Percentiles rank a stretch among this genome's conserved stretches.
These are phyloP conservation scores for Albula goreensis DNA, from an alignment of 2,113 vertebrate species.

Conservation along the genomic window DNA sequence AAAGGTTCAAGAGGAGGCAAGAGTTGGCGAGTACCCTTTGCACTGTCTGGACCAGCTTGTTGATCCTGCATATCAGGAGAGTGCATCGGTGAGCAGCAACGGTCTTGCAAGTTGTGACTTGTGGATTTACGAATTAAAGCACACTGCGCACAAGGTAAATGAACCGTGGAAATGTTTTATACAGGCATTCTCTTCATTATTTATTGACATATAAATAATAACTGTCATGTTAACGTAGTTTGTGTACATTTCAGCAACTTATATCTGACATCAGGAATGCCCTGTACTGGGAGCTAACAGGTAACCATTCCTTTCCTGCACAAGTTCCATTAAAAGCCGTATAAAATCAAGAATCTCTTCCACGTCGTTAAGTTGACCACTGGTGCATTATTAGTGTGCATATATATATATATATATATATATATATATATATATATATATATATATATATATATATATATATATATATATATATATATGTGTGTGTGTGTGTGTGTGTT, in stretches of 20 bases:
- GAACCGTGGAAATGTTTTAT: no score
- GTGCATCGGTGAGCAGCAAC: background rate
- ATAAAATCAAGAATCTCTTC: no score
- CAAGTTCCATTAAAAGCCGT: background rate
- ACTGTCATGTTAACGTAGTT: background rate
- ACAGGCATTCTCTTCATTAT: no score
- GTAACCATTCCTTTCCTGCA: slow-evolving; percentile 13
- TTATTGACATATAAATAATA: no score
- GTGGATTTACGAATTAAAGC: slow-evolving; percentile 33
- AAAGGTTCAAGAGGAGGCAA: slow-evolving; percentile 18
- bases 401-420: no score
- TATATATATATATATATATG: background rate
- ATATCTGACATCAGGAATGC: slow-evolving; percentile 41
- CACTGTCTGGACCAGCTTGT: slow-evolving; percentile 39
- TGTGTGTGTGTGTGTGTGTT: no score
- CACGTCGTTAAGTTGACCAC: no score
- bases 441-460: background rate
- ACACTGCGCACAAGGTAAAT: slow-evolving; percentile 35
- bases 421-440: background rate
- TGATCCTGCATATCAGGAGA: slow-evolving; percentile 13
- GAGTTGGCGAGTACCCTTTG: slow-evolving; percentile 36
- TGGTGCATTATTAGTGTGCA: no score
- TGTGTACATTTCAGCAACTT: slow-evolving; percentile 37
- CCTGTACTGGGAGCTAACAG: slow-evolving; percentile 35
- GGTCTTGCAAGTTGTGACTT: slow-evolving; percentile 38